These are phyloP conservation scores for Haplochromis burtoni DNA, from an alignment of 2,113 vertebrate species.

Conservation along the genomic window DNA sequence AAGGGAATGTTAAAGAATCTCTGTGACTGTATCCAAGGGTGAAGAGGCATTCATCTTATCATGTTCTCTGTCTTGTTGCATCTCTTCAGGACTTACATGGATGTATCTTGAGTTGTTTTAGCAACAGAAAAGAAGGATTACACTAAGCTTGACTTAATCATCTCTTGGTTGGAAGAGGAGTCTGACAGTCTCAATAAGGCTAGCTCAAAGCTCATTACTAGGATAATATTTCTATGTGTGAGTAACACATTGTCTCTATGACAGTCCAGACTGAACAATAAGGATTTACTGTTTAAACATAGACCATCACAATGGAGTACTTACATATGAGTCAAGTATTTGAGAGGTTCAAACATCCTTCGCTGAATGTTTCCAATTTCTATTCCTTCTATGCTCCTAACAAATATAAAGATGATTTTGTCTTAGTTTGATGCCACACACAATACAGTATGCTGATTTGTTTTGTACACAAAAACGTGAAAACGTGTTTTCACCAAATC, in stretches of 20 bases:
- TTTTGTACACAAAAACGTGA: not conserved
- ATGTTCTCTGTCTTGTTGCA: not conserved
- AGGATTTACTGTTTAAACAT: not conserved
- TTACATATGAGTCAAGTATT: constrained; percentile 93
- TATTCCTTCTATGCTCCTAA: constrained; percentile 90
- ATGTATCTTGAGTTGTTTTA: not conserved
- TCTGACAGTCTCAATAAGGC: not conserved
- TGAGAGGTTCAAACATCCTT: constrained; percentile 88
- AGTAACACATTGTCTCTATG: not conserved
- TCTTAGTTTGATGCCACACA: not conserved
- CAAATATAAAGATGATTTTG: constrained; percentile 32
- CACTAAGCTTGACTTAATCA: not conserved
- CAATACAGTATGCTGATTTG: not conserved
- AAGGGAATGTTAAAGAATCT: not conserved
- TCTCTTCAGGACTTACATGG: not conserved
- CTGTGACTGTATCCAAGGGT: not conserved
- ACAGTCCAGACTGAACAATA: not conserved
- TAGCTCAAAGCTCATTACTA: not conserved
- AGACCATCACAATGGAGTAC: constrained; percentile 32
- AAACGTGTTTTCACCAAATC: not conserved
- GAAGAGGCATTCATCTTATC: not conserved
- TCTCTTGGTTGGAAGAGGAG: not conserved
- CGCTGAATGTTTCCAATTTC: constrained; percentile 91
- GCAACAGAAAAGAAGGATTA: not conserved
- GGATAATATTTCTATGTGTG: not conserved